Percentiles rank a stretch among this genome's conserved stretches.
Evolutionary conservation across 2,888 invertebrate genomes (phyloP).

Genomic region (Latrodectus elegans): DNA sequence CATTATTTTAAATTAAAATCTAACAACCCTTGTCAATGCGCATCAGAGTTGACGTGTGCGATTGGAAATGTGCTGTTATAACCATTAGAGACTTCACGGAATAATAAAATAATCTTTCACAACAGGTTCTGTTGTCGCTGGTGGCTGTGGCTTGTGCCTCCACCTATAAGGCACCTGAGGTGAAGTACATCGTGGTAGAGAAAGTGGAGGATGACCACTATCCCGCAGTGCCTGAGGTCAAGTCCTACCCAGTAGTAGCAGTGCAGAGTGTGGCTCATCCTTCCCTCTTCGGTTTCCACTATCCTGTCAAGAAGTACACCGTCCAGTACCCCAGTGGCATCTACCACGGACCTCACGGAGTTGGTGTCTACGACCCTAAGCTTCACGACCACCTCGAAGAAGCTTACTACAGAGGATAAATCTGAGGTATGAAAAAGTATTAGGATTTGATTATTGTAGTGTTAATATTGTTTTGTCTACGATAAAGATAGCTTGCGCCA

Average conservation of each 20-base stretch:
- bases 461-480: no score
- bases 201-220: constrained; percentile 7
- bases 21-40: no score
- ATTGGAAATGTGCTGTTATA: no score
- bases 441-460: no score
- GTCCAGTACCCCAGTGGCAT: constrained; percentile 50
- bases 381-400: constrained; percentile 55
- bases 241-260: background rate
- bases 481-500: no score
- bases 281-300: constrained; percentile 23
- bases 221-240: constrained; percentile 3
- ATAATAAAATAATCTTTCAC: background rate
- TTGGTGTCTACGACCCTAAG: constrained; percentile 52
- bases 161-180: constrained; percentile 30
- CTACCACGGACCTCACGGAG: constrained; percentile 58
- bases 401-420: constrained; percentile 54
- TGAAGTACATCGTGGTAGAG: constrained; percentile 10
- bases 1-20: no score
- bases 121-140: constrained; percentile 33
- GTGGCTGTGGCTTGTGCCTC: constrained; percentile 29
- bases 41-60: no score
- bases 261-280: constrained; percentile 32
- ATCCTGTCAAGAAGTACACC: constrained; percentile 46
- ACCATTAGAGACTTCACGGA: no score
- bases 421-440: background rate